These are phyloP conservation scores for Tricholaema leucomelas DNA, from an alignment of 2,113 vertebrate species.

Conservation along the genomic window DNA sequence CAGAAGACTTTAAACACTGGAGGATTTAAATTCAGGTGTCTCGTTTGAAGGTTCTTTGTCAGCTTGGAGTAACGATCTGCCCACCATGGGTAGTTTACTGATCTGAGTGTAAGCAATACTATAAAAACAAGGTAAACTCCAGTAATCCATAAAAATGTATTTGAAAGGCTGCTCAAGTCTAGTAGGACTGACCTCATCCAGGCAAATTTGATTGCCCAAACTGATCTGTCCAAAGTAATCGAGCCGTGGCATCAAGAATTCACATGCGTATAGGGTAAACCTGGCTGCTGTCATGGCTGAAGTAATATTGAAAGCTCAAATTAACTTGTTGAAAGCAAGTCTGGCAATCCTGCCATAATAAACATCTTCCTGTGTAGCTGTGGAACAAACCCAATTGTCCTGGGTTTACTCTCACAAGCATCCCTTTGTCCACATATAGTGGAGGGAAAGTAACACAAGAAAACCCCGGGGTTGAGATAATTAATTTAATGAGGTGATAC, in stretches of 20 bases:
- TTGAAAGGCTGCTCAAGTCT: background rate
- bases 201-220: background rate
- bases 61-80: background rate
- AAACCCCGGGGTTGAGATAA: too few species aligned
- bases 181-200: background rate
- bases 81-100: background rate
- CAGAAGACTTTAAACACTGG: background rate
- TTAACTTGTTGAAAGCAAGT: background rate
- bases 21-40: background rate
- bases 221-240: background rate
- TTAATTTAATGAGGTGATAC: too few species aligned
- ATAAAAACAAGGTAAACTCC: background rate
- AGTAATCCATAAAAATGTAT: background rate
- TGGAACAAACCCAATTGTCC: background rate
- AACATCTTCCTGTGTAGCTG: background rate
- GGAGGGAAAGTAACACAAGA: too few species aligned
- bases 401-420: too few species aligned
- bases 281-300: background rate
- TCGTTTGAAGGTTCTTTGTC: background rate
- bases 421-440: too few species aligned
- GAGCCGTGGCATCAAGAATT: background rate
- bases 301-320: background rate
- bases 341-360: background rate
- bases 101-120: background rate
- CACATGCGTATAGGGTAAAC: fast-evolving